Evolutionary conservation across 2,797 vertebrate genomes (phyloP).

Genomic region (Zonotrichia albicollis): DNA sequence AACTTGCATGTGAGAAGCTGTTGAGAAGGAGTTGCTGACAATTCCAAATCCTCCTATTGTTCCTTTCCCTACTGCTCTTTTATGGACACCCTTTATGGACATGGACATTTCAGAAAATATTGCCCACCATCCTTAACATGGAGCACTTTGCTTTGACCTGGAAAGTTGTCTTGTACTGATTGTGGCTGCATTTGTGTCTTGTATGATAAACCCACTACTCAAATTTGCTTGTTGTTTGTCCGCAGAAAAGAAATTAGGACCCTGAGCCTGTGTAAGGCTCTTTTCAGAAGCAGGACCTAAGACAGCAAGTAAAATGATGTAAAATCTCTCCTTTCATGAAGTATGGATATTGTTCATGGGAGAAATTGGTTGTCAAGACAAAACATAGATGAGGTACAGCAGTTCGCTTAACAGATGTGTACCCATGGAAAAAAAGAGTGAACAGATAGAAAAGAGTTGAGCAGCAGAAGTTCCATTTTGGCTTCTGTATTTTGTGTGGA

Average conservation of each 20-base stretch:
- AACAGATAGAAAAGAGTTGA: background rate
- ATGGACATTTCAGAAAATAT: background rate
- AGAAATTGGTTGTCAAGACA: background rate
- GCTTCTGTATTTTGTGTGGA: background rate
- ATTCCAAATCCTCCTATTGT: background rate
- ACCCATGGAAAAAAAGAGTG: background rate
- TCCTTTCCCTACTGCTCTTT: background rate
- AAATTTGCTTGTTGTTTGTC: background rate
- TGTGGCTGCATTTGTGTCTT: background rate
- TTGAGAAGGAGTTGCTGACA: accelerated
- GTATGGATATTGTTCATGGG: background rate
- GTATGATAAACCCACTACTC: background rate
- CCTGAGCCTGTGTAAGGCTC: background rate
- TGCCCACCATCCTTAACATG: background rate
- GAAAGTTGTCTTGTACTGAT: background rate
- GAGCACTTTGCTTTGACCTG: background rate
- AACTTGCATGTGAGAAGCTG: background rate
- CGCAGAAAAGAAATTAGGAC: background rate
- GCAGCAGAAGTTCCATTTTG: background rate
- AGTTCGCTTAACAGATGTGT: background rate
- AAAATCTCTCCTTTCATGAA: background rate
- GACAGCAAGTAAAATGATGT: background rate
- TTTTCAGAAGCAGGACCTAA: background rate
- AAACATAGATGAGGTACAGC: background rate
- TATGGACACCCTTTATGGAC: background rate